Evolutionary conservation across 2,113 vertebrate species (phyloP).

Genomic region (Dicrurus megarhynchus): DNA sequence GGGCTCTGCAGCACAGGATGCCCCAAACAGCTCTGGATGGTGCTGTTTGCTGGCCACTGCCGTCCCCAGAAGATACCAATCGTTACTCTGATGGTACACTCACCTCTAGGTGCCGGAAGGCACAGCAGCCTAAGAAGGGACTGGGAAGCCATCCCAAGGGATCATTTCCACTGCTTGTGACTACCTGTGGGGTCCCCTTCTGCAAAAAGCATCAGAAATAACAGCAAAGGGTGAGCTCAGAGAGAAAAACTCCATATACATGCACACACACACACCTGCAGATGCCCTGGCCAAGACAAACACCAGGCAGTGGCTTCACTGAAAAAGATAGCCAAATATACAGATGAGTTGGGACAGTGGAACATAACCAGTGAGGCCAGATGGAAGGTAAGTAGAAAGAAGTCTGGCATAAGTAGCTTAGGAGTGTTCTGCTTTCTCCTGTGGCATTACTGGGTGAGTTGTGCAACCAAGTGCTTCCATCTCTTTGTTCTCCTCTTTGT

Average conservation of each 20-base stretch:
- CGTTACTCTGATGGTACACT: not conserved
- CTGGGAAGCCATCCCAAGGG: not conserved
- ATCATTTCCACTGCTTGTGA: not conserved
- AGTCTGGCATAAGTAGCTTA: not conserved
- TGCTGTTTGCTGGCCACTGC: not conserved
- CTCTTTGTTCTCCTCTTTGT: not conserved
- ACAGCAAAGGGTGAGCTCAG: not conserved
- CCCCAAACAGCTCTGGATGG: not conserved
- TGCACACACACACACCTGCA: not conserved
- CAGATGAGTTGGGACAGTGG: not conserved
- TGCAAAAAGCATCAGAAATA: not conserved
- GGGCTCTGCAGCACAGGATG: not conserved
- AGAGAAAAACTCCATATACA: fast-evolving
- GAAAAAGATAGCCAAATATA: not conserved
- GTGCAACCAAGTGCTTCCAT: not conserved
- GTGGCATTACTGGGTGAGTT: not conserved
- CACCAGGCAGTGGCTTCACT: not conserved
- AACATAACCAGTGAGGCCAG: not conserved
- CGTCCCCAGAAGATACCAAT: fast-evolving
- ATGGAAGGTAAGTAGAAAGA: not conserved
- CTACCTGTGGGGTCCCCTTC: not conserved
- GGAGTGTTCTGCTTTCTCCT: not conserved
- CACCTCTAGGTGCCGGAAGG: not conserved
- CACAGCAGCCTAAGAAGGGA: not conserved
- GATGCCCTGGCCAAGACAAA: not conserved